Evolutionary conservation across 1,140 invertebrate genomes (phyloP).

Genomic region (Trichogramma pretiosum): DNA sequence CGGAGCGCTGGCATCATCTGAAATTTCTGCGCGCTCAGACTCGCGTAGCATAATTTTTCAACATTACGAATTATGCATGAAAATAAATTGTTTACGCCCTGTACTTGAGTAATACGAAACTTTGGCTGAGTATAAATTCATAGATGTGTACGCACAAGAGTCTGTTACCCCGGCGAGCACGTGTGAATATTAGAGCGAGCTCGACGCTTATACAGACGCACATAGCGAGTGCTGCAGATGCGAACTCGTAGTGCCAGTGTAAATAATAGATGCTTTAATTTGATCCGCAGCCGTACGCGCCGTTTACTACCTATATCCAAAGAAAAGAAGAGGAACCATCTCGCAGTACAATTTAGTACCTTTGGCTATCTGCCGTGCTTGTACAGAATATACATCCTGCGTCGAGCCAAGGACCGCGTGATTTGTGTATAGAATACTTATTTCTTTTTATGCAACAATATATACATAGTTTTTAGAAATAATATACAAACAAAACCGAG

Average conservation of each 20-base stretch:
- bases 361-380: constrained; percentile 15
- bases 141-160: too few species aligned
- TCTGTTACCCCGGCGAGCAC: not conserved
- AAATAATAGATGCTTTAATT: constrained; percentile 17
- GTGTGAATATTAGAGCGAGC: not conserved
- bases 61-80: too few species aligned
- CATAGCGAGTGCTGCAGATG: too few species aligned
- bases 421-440: too few species aligned
- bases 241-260: too few species aligned
- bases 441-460: too few species aligned
- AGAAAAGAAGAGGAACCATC: constrained; percentile 8
- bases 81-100: not conserved
- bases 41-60: too few species aligned
- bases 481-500: too few species aligned
- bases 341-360: constrained; percentile 17
- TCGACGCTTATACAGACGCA: not conserved
- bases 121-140: too few species aligned
- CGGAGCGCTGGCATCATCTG: too few species aligned
- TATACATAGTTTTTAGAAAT: too few species aligned
- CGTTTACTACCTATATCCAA: not conserved
- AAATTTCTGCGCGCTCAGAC: too few species aligned
- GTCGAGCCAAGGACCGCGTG: not conserved
- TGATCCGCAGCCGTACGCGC: not conserved
- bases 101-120: not conserved
- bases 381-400: constrained; percentile 10